These are phyloP conservation scores for Branchellion lobata DNA, from an alignment of 2,888 invertebrate genomes.

Conservation along the genomic window DNA sequence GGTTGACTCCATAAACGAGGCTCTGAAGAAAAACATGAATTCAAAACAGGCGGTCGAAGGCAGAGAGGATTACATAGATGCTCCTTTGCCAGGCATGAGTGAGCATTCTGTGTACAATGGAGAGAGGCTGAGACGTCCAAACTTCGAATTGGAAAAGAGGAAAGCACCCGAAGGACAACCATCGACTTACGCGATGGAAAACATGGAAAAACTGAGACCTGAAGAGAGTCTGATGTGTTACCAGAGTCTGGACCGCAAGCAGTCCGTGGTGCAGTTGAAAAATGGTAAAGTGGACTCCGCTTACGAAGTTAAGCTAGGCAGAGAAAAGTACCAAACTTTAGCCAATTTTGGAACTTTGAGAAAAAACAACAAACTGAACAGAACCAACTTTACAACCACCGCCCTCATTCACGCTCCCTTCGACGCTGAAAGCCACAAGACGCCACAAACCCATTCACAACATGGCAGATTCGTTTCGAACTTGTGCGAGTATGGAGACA, in stretches of 20 bases:
- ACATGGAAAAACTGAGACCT: not conserved
- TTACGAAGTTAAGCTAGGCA: not conserved
- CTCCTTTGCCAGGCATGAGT: not conserved
- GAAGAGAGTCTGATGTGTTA: not conserved
- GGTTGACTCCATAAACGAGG: conserved; percentile 35
- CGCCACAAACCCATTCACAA: not conserved
- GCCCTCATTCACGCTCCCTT: conserved; percentile 19
- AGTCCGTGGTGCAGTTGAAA: conserved; percentile 17
- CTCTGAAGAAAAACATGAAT: conserved; percentile 15
- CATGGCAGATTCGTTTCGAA: conserved; percentile 26
- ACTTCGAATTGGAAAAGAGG: not conserved
- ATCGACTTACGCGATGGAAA: not conserved
- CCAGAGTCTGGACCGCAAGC: conserved; percentile 34
- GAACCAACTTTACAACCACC: not conserved
- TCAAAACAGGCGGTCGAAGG: not conserved
- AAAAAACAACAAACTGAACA: not conserved
- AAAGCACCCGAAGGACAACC: not conserved
- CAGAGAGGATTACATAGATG: not conserved
- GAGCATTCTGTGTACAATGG: not conserved
- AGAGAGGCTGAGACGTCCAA: not conserved
- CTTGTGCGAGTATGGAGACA: conserved; percentile 21
- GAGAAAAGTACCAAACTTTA: conserved; percentile 38
- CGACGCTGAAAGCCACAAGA: not conserved
- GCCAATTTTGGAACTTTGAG: conserved; percentile 26
- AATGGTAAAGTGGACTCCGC: not conserved